Evolutionary conservation across 2,888 invertebrate species (phyloP), one percentile per base, ranked within the genome.

Genomic region (Lobophora halterata): DNA sequence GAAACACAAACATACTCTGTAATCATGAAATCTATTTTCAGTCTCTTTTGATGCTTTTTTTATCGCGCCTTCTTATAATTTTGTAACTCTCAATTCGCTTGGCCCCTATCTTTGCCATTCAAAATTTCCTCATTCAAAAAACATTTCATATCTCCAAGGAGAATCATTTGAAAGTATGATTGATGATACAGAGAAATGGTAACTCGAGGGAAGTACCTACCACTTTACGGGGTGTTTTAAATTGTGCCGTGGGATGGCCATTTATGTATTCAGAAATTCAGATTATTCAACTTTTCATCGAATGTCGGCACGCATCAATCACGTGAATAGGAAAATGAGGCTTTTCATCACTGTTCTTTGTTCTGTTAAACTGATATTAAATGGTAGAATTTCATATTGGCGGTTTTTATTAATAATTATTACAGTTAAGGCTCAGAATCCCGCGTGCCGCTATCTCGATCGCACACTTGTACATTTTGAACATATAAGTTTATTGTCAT

Each of bases 141-240:
- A 58, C 55, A 52, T 57, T 61, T 55, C 58, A 68, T 68, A 66
- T 70, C 65, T 57, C 59, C 52, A 58, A n/a, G n/a, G 58, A 55
- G 58, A 71, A 68, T 66, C 58, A 71, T 69, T 72, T 71, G 62
- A 72, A 69, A 74, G 69, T 69, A 71, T 72, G 72, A 75, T 75
- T 74, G 71, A 75, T 73, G 71, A 62, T 59, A 58, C 62, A 61
- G 62, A 59, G 61, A 57, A 66, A 65, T 60, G 56, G 56, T 55
- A 54, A 54, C n/a, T n/a, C 42, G 57, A 67, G 66, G 64, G 65
- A 65, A 66, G 36, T n/a, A n/a, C n/a, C 63, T 65, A 54, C 55
- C 50, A 58, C 52, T 65, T 59, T 56, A 58, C 53, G 55, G 54
- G 48, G 58, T 63, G 59, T 65, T 65, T 67, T 59, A 65, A 69